Evolutionary conservation across 2,888 invertebrate genomes (phyloP).

Genomic region (Acanthacorydalis orientalis): DNA sequence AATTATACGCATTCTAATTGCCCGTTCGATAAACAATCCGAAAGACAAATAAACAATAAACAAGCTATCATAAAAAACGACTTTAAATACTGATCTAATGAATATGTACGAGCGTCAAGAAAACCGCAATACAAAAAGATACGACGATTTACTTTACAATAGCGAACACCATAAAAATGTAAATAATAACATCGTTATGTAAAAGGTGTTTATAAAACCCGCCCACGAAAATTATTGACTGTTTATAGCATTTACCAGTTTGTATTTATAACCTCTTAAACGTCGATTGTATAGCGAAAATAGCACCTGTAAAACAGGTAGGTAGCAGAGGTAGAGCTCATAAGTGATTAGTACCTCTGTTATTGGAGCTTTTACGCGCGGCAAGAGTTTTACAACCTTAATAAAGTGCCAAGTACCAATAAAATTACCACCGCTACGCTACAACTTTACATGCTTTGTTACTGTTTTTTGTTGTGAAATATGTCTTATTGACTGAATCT

Average conservation of each 20-base stretch:
- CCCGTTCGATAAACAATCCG: too few species aligned
- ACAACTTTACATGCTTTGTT: not conserved
- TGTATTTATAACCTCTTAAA: not conserved
- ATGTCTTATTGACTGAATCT: too few species aligned
- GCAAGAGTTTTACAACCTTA: constrained; percentile 3
- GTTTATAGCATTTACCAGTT: not conserved
- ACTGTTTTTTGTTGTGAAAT: too few species aligned
- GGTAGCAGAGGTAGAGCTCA: not conserved
- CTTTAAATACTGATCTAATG: too few species aligned
- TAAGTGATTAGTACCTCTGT: constrained; percentile 1
- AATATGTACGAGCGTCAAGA: too few species aligned
- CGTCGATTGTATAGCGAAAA: not conserved
- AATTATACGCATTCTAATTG: too few species aligned
- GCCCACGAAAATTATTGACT: not conserved
- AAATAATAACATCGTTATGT: too few species aligned
- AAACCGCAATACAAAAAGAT: too few species aligned
- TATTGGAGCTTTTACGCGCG: constrained; percentile 1
- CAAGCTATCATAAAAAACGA: too few species aligned
- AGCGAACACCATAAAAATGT: too few species aligned
- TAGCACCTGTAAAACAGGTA: not conserved
- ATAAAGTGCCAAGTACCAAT: constrained; percentile 6
- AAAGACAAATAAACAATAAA: too few species aligned
- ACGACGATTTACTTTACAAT: too few species aligned
- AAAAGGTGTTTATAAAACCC: not conserved
- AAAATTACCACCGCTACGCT: constrained; percentile 1